Conservation (phyloP, 2,888 invertebrate species). For the Macrosiphum euphorbiae region DNA sequence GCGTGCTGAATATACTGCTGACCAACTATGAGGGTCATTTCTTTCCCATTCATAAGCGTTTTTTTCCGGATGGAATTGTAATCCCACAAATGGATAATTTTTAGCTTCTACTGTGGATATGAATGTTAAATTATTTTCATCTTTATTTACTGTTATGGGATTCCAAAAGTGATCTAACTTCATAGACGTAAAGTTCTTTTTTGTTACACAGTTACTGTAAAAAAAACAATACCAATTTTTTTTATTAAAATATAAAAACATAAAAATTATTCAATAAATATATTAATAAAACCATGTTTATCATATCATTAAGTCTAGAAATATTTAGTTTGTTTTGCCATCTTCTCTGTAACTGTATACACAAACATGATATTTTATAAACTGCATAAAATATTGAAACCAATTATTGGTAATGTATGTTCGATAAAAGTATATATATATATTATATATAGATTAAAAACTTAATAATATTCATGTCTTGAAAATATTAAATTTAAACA, state of each 20-base stretch:
- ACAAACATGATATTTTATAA: background rate
- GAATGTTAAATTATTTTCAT: slow-evolving; percentile 59
- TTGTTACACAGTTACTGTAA: slow-evolving; percentile 52
- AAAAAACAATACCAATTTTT: background rate
- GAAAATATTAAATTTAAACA: background rate
- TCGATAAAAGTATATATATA: background rate
- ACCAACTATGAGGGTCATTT: slow-evolving; percentile 55
- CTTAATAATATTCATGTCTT: background rate
- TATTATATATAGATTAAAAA: background rate
- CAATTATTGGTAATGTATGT: background rate
- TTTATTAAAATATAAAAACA: background rate
- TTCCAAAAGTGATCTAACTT: slow-evolving; percentile 55
- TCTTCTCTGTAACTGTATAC: background rate
- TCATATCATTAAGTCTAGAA: background rate
- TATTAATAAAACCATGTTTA: background rate
- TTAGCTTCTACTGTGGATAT: slow-evolving; percentile 65
- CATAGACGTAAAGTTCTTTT: slow-evolving; percentile 6
- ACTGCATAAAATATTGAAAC: background rate
- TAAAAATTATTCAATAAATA: background rate
- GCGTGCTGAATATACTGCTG: slow-evolving; percentile 55
- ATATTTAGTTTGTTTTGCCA: background rate
- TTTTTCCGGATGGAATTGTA: slow-evolving; percentile 67
- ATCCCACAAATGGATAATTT: slow-evolving; percentile 66
- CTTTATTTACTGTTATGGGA: slow-evolving; percentile 52
- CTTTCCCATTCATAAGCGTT: slow-evolving; percentile 60